Evolutionary conservation across 1,140 invertebrate species (phyloP).

Genomic region (Neotoxoptera formosana): DNA sequence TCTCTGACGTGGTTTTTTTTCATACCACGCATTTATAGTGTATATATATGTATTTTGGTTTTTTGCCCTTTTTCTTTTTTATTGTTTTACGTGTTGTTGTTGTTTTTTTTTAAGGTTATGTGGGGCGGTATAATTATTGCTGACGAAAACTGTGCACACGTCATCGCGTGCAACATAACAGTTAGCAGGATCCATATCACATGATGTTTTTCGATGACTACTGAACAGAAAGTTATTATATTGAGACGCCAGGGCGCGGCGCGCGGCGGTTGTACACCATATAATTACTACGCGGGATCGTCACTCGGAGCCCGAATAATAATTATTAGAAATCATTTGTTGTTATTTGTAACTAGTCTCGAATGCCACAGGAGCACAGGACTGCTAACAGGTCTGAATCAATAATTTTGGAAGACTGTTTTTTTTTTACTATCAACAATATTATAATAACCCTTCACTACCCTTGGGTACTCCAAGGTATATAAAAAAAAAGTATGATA

Average conservation of each 20-base stretch:
- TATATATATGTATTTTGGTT: background rate
- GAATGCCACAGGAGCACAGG: too few species aligned
- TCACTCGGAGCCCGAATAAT: background rate
- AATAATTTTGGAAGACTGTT: too few species aligned
- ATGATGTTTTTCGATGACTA: constrained; percentile 47
- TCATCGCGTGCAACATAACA: constrained; percentile 42
- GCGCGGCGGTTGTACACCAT: background rate
- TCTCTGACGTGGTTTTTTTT: background rate
- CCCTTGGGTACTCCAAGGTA: too few species aligned
- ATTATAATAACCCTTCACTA: too few species aligned
- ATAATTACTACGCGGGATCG: constrained; percentile 1
- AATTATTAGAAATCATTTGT: background rate
- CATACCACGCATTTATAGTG: background rate
- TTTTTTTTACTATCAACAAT: too few species aligned
- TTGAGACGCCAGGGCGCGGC: constrained; percentile 7
- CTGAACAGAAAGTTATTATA: constrained; percentile 44
- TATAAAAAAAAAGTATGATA: too few species aligned
- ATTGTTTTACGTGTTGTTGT: constrained; percentile 27
- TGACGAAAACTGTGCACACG: constrained; percentile 36
- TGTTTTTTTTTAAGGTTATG: constrained; percentile 30
- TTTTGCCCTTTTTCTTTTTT: constrained; percentile 27
- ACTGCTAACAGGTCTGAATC: too few species aligned
- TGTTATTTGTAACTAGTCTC: too few species aligned
- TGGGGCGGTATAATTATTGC: constrained; percentile 39
- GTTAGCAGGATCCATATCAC: constrained; percentile 42